Evolutionary conservation across 1,140 invertebrate genomes (phyloP), one percentile per base, ranked within the genome.

Genomic region (Halictus rubicundus): DNA sequence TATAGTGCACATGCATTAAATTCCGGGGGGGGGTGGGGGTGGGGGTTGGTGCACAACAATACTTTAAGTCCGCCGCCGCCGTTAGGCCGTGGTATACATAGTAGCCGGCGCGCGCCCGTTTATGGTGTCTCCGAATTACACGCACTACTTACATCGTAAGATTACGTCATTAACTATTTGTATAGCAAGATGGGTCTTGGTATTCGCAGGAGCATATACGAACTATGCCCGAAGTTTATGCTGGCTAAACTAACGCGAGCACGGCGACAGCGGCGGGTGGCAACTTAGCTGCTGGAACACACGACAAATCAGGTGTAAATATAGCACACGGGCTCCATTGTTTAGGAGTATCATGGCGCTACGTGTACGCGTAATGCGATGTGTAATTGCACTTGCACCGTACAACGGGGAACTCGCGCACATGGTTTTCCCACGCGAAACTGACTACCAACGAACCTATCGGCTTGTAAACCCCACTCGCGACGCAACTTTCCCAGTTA

Each of bases 121-220:
- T 57, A 21, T n/a, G 54, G 54, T 57, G 54, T 57, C 54, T 57
- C n/a, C 54, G 19, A 57, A 57, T 57, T 57, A 57, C 54, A 54
- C 54, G 49, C 42, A 37, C 12, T 60, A 25, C 65, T 52, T 61
- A 71, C 37, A 39, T 59, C 75, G 46, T 77, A 80, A 86, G 81
- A 88, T 88, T 84, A 84, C 72, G 60, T 66, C 63, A 85, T 87
- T 87, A 84, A 80, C 82, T 83, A 88, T 85, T 87, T 84, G 86
- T 84, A 81, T 68, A 68, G 66, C 73, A 81, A 80, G 81, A 77
- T 77, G 81, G 76, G 79, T 78, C 78, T 74, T 60, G 78, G 78
- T 80, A 86, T 87, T 85, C 84, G 78, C 59, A 66, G 75, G 57
- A 63, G 64, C 70, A 80, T 74, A 65, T 81, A 84, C 80, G 68